A percentile compares a stretch with the other conserved stretches of the same genome.
These are phyloP conservation scores for Tympanoctomys barrerae DNA, from an alignment of 2,797 vertebrate species.

Conservation along the genomic window DNA sequence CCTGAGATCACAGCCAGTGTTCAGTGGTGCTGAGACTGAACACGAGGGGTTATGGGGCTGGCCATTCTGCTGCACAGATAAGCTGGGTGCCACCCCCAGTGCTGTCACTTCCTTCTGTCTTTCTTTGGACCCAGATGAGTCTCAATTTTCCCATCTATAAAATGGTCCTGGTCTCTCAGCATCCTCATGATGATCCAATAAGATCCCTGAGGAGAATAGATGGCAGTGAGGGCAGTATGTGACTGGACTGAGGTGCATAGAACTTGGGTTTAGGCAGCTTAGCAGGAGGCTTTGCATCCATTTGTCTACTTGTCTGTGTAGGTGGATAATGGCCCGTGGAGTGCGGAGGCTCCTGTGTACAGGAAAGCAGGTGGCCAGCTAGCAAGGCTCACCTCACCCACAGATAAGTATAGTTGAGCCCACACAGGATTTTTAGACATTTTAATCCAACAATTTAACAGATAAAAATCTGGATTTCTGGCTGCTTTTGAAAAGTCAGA, in stretches of 20 bases:
- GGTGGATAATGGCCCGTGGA: neutral
- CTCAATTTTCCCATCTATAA: neutral
- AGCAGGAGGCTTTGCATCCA: neutral
- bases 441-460: neutral
- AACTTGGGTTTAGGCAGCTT: neutral
- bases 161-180: neutral
- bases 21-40: neutral
- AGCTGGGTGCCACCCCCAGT: neutral
- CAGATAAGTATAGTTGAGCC: neutral
- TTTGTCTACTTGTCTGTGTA: neutral
- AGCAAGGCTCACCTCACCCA: neutral
- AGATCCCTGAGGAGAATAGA: neutral
- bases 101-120: neutral
- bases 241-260: neutral
- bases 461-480: neutral
- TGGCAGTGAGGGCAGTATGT: neutral
- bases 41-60: rapidly evolving
- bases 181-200: neutral
- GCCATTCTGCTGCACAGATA: neutral
- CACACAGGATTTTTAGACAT: neutral
- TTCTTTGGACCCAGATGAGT: neutral
- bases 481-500: conserved; percentile 1
- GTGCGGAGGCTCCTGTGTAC: neutral
- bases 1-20: neutral
- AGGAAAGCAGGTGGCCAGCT: neutral